Conservation (phyloP, 2,113 vertebrate species). For the Catharus bicknelli region DNA sequence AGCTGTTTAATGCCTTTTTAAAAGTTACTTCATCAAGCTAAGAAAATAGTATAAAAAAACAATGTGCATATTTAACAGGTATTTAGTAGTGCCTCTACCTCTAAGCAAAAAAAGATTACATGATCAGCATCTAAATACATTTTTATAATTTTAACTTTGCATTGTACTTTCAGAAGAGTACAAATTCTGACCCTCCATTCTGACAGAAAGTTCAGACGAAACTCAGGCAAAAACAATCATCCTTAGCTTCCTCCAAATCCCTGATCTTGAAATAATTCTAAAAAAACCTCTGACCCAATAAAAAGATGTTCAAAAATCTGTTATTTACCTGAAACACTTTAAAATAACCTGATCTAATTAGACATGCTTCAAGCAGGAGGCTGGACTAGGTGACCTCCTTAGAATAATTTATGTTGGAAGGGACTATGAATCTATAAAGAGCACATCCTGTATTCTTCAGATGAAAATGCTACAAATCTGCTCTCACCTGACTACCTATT, state of each 20-base stretch:
- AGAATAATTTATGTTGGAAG: too few species aligned
- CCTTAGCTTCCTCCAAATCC: neutral
- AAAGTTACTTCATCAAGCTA: neutral
- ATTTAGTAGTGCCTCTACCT: neutral
- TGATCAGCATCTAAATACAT: neutral
- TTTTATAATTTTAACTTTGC: neutral
- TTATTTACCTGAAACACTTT: constrained; percentile 5
- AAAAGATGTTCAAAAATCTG: neutral
- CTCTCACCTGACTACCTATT: neutral
- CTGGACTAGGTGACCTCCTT: neutral
- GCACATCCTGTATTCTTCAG: neutral
- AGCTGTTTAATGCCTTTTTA: neutral
- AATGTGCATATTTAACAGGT: neutral
- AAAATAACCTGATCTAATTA: constrained; percentile 25
- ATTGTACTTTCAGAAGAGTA: neutral
- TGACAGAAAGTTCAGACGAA: neutral
- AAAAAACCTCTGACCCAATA: neutral
- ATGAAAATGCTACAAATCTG: neutral
- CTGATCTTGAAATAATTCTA: neutral
- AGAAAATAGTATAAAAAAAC: neutral
- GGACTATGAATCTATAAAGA: neutral
- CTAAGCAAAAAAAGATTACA: neutral
- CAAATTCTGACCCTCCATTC: neutral
- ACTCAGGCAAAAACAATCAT: neutral
- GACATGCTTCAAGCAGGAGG: fast-evolving